Evolutionary conservation across 30 jellyfish, hydroid and myxozoan genomes (phyloP), one percentile per base, ranked within the genome.

Genomic region (Rhopilema esculentum): DNA sequence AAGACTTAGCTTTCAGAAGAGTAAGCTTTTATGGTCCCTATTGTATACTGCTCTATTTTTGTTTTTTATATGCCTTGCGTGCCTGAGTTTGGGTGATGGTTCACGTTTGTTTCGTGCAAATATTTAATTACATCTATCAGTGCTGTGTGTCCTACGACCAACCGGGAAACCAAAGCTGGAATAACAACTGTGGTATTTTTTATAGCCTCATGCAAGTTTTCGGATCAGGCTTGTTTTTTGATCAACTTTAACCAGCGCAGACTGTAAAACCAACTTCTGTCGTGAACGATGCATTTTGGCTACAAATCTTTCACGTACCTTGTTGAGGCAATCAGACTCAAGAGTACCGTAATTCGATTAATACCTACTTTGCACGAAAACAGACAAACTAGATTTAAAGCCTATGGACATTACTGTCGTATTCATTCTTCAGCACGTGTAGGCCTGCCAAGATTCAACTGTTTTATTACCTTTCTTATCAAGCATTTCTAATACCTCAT

Each of bases 401-500:
- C 57, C 12, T 40, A 2, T 17, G 24, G 40, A 77, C 27, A 23
- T 26, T 25, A 51, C 27, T 33, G 26, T 22, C 64, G 12, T 21
- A 9, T 23, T 25, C 88, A 50, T 21, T 66, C 67, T 21, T 25
- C 30, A 30, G 23, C 78, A 27, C 53, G 77, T 28, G 77, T 66
- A 24, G 77, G 77, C 33, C 57, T 40, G 57, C 57, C 57, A 40
- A 40, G 57, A 31, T 40, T 49, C 88, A 29, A 75, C 77, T 26
- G 88, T 78, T 78, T 78, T 78, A 78, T 78, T 27, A 67, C 88
- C 67, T 29, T 73, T 22, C 50, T 73, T 73, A 33, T 32, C n/a
- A 40, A 23, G 84, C 69, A 31, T 32, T 31, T 66, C 7, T 66
- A 48, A 26, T 40, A 73, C 68, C 69, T 73, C 69, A 33, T 73